phyloP scores from a whole-genome alignment of 2,113 vertebrate genomes.

The Paradoxurus hermaphroditus region DNA sequence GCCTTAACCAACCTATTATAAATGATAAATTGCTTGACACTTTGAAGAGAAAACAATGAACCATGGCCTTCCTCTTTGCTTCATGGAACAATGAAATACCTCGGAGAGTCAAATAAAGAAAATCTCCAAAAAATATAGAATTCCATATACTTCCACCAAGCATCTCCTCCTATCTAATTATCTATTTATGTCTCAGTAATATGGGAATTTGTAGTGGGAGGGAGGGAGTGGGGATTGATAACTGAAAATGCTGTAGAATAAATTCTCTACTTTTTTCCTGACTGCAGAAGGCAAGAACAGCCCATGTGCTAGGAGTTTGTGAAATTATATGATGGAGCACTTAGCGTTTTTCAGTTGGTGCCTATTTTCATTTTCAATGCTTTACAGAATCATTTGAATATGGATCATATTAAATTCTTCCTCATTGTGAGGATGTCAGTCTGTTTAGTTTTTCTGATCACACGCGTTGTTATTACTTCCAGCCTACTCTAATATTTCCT shows the following conservation, averaged over 20 bases:
- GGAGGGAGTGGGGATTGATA: background rate
- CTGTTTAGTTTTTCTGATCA: background rate
- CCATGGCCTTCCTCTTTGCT: background rate
- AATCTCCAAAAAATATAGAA: background rate
- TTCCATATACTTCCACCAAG: background rate
- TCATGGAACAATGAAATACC: background rate
- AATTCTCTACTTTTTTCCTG: background rate
- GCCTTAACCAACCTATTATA: background rate
- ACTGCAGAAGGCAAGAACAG: background rate
- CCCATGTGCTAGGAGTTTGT: background rate
- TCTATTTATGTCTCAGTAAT: background rate
- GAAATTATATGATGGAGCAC: background rate
- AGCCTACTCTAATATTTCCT: background rate
- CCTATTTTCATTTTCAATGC: background rate
- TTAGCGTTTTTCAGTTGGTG: background rate
- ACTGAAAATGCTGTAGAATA: background rate
- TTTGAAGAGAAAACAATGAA: conserved; percentile 19
- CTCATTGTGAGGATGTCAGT: background rate
- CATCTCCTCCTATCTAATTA: background rate
- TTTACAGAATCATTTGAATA: background rate
- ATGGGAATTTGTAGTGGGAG: background rate
- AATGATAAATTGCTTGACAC: background rate
- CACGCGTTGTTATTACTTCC: background rate
- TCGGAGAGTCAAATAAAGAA: background rate
- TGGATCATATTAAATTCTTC: background rate